Percentiles rank a stretch among this genome's conserved stretches.
Evolutionary conservation across 1,140 invertebrate genomes (phyloP).

Genomic region (Agrypnia vestita): DNA sequence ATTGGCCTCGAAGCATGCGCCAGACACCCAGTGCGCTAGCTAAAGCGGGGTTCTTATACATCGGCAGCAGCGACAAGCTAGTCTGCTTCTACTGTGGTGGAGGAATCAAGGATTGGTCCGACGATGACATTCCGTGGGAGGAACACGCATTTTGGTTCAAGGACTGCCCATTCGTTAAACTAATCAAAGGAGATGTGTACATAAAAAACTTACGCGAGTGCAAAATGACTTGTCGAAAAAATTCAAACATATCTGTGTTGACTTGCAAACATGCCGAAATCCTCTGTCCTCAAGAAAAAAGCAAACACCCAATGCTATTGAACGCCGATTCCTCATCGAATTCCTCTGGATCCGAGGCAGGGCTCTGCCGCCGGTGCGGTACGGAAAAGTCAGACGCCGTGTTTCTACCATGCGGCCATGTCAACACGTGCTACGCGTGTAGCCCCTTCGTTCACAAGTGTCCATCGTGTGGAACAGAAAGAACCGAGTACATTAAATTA

Average conservation of each 20-base stretch:
- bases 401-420: slow-evolving; percentile 18
- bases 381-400: background rate
- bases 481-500: background rate
- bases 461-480: background rate
- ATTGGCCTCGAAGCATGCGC: slow-evolving; percentile 79
- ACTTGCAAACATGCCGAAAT: background rate
- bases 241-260: background rate
- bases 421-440: background rate
- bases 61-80: slow-evolving; percentile 82
- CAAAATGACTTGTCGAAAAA: background rate
- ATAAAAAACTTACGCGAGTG: background rate
- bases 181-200: slow-evolving; percentile 76
- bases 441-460: background rate
- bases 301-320: background rate
- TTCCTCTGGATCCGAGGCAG: background rate
- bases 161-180: slow-evolving; percentile 79
- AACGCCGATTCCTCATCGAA: background rate
- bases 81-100: slow-evolving; percentile 86
- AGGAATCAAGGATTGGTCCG: slow-evolving; percentile 85
- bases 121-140: slow-evolving; percentile 83
- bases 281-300: background rate
- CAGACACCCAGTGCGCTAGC: slow-evolving; percentile 81
- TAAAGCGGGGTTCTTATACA: slow-evolving; percentile 88
- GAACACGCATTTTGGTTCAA: slow-evolving; percentile 86
- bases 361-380: background rate